Base-by-base conservation (phyloP, 2,797 vertebrate species). In the Labroides dimidiatus region DNA sequence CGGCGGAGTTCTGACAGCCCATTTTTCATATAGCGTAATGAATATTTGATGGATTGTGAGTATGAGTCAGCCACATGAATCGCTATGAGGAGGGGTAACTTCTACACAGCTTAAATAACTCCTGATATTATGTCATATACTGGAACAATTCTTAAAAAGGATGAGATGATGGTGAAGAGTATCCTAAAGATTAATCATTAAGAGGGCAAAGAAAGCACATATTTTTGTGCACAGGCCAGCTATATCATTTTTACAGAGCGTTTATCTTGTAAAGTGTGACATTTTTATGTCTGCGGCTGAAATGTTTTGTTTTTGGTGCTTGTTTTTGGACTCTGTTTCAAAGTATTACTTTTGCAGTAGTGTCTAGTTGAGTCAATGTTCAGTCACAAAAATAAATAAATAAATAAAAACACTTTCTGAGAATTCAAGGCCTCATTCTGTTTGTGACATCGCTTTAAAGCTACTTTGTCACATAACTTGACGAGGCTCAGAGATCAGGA, bases 11-110 rank as follows among this genome's bases (percentile, higher is more conserved):
- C 65, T 79, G 74, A 82, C 81, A 82, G 82, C 63, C 76, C 74
- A 83, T 86, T 87, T 90, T 87, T 85, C 75, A 87, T 85, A 85
- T 69, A 75, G 43, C 70, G 57, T 86, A 83, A 89, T 88, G 64
- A 76, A 88, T 86, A 80, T 90, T 87, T 88, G 78, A 89, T 90
- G 84, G 67, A 78, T 75, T 64, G 63, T 48, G 59, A 85, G 75
- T 63, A 71, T 72, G 81, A 87, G 57, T 67, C 69, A 78, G 70
- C 70, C 68, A 62, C 72, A 70, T 80, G 64, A 80, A 80, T 64
- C 63, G 72, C 60, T 69, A 24, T 43, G 67, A 77, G 66, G 52
- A 65, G 53, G 66, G 66, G 75, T 64, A 79, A 78, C 70, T 61
- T 71, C 70, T 68, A 79, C 59, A 56, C 59, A 71, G 64, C n/a